phyloP scores from a whole-genome alignment of 1,140 invertebrate species.

The Zaprionus ghesquierei region DNA sequence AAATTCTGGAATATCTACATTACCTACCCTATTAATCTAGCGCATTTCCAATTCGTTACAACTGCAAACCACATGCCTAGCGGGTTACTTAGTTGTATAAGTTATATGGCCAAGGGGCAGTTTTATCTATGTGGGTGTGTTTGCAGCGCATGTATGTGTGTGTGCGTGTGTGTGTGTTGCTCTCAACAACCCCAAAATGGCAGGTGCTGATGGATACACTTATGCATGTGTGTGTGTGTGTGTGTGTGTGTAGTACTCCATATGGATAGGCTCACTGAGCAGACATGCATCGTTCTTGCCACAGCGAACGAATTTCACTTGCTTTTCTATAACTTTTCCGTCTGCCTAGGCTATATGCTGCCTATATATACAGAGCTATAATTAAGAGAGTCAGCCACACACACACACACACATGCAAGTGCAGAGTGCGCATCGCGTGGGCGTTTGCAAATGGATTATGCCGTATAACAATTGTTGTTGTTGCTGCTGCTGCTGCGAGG shows the following conservation, averaged over 20 bases:
- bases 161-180: slow-evolving; percentile 11
- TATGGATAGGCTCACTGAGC: background rate
- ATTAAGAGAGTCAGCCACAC: background rate
- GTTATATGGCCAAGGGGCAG: slow-evolving; percentile 66
- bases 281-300: background rate
- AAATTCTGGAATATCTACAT: background rate
- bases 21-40: background rate
- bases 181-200: slow-evolving; percentile 70
- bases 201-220: slow-evolving; percentile 59
- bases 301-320: background rate
- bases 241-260: too few species aligned
- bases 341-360: slow-evolving; percentile 42
- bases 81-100: slow-evolving; percentile 32
- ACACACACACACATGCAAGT: slow-evolving; percentile 44
- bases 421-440: slow-evolving; percentile 55
- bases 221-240: too few species aligned
- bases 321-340: background rate
- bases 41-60: slow-evolving; percentile 1
- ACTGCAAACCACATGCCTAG: background rate
- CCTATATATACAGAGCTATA: too few species aligned
- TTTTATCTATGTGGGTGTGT: slow-evolving; percentile 55
- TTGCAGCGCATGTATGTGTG: slow-evolving; percentile 6
- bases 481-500: slow-evolving; percentile 19
- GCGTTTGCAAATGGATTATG: slow-evolving; percentile 13
- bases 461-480: slow-evolving; percentile 6